Evolutionary conservation across 2,888 invertebrate species (phyloP).

Genomic region (Drymonia ruficornis): DNA sequence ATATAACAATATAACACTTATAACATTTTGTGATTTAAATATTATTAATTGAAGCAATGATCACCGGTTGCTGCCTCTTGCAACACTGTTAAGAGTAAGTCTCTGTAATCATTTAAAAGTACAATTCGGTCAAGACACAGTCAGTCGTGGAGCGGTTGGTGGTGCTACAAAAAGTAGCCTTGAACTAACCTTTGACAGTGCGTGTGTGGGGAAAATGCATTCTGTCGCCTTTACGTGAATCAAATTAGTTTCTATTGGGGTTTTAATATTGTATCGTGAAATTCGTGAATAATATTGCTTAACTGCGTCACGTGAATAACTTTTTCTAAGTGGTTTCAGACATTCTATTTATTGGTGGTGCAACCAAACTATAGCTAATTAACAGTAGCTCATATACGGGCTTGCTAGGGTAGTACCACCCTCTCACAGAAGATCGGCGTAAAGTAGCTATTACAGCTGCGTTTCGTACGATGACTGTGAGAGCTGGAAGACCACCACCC

Average conservation of each 20-base stretch:
- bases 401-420: too few relatives aligned
- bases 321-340: too few relatives aligned
- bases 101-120: conserved; percentile 70
- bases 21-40: background rate
- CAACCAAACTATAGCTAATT: too few relatives aligned
- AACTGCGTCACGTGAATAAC: too few relatives aligned
- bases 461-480: too few relatives aligned
- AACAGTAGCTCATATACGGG: too few relatives aligned
- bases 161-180: conserved; percentile 40
- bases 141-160: conserved; percentile 52
- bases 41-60: conserved; percentile 20
- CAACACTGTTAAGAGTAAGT: conserved; percentile 58
- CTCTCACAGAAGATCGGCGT: too few relatives aligned
- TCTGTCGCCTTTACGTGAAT: conserved; percentile 32
- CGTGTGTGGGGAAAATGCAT: conserved; percentile 40
- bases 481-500: too few relatives aligned
- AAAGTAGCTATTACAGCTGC: too few relatives aligned
- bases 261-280: background rate
- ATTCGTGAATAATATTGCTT: background rate
- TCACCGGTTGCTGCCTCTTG: conserved; percentile 35
- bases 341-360: too few relatives aligned
- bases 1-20: background rate
- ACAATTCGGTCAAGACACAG: conserved; percentile 58
- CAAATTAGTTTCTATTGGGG: conserved; percentile 15
- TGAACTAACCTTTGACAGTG: conserved; percentile 50